Evolutionary conservation across 2,888 invertebrate genomes (phyloP).

Genomic region (Scaptodrosophila latifasciaeformis): DNA sequence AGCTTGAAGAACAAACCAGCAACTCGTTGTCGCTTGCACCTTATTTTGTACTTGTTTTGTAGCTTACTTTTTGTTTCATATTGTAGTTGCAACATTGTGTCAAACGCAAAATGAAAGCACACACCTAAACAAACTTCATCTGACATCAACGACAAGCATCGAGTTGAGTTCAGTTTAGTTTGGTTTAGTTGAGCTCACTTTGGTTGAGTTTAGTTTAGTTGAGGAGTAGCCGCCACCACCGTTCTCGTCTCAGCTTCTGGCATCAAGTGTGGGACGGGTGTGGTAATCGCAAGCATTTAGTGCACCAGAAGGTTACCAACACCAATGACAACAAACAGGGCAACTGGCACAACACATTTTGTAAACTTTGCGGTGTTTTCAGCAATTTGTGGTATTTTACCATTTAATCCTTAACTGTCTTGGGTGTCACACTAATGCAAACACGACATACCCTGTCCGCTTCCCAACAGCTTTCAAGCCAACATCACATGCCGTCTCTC

Average conservation of each 20-base stretch:
- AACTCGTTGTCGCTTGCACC: constrained; percentile 50
- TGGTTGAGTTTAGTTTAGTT: constrained; percentile 12
- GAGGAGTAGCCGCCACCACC: no score
- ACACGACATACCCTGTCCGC: constrained; percentile 2
- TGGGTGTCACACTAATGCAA: constrained; percentile 60
- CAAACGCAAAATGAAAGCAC: constrained; percentile 20
- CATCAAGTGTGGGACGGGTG: no score
- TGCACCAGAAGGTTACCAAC: background rate
- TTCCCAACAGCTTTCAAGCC: background rate
- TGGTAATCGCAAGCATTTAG: constrained; percentile 50
- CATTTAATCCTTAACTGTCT: constrained; percentile 68
- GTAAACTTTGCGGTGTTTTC: constrained; percentile 67
- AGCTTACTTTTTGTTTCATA: no score
- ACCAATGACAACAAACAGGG: constrained; percentile 13
- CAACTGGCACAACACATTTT: constrained; percentile 46
- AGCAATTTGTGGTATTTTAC: constrained; percentile 69
- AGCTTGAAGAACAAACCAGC: constrained; percentile 19
- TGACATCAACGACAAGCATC: constrained; percentile 50
- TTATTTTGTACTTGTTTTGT: constrained; percentile 59
- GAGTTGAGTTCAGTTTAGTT: constrained; percentile 16
- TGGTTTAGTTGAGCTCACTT: constrained; percentile 23
- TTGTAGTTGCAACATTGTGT: constrained; percentile 55
- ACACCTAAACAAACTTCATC: constrained; percentile 46
- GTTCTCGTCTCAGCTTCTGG: no score
- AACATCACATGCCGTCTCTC: constrained; percentile 1